phyloP scores from a whole-genome alignment of 2,797 vertebrate species.

The Anas bernieri region DNA sequence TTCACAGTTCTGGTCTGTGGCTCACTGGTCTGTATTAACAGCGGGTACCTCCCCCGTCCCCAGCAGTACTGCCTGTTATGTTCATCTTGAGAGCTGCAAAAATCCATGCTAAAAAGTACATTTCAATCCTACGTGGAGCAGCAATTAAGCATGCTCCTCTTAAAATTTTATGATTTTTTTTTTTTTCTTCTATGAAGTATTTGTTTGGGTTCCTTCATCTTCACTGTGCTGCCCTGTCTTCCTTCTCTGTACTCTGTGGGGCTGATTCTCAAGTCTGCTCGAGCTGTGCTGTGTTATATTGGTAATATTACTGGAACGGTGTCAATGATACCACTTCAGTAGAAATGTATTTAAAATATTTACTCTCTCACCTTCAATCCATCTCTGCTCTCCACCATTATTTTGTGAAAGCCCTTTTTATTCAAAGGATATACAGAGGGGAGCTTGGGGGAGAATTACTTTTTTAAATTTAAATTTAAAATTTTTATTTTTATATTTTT shows the following conservation, averaged over 20 bases:
- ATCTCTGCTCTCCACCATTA: not conserved
- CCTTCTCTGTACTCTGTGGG: not conserved
- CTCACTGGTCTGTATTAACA: not conserved
- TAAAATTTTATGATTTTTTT: not conserved
- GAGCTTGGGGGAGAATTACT: not conserved
- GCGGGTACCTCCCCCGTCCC: not conserved
- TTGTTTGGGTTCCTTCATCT: not conserved
- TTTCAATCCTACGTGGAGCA: not conserved
- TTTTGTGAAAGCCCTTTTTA: not conserved
- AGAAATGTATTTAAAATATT: not conserved
- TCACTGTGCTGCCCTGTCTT: not conserved
- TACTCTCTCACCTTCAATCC: not conserved
- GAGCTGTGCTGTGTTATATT: not conserved
- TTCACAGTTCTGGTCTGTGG: not conserved
- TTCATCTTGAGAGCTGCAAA: not conserved
- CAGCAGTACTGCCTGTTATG: not conserved
- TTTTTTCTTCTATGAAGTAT: not conserved
- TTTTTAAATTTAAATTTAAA: not conserved
- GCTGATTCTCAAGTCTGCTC: not conserved
- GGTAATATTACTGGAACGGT: not conserved
- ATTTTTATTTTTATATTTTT: no score
- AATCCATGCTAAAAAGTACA: not conserved
- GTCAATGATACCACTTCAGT: not conserved
- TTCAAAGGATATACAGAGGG: not conserved
- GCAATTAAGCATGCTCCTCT: not conserved